Conservation (phyloP, 1,140 invertebrate species). For the Hyposmocoma kahamanoa region DNA sequence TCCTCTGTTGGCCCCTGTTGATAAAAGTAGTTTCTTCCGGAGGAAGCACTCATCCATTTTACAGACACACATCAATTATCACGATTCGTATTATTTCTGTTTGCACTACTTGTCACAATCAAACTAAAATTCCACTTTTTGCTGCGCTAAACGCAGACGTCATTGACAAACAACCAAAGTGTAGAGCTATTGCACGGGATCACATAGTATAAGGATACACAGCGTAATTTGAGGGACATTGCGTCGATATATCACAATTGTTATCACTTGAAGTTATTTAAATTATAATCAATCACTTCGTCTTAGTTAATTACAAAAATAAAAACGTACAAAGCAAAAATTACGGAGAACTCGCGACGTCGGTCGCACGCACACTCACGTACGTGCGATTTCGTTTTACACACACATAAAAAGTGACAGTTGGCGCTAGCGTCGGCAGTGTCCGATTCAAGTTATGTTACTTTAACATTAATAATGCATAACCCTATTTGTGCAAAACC, state of each 20-base stretch:
- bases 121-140: constrained; percentile 71
- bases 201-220: constrained; percentile 64
- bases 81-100: constrained; percentile 59
- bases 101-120: constrained; percentile 69
- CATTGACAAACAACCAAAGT: constrained; percentile 71
- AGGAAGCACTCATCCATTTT: constrained; percentile 69
- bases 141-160: constrained; percentile 71
- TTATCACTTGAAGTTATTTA: constrained; percentile 62
- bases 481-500: too few species aligned
- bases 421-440: constrained; percentile 16
- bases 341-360: constrained; percentile 66
- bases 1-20: constrained; percentile 60
- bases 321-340: constrained; percentile 70
- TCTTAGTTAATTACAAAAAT: constrained; percentile 67
- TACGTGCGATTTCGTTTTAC: constrained; percentile 62
- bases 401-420: constrained; percentile 49
- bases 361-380: constrained; percentile 63
- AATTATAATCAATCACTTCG: constrained; percentile 57
- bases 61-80: constrained; percentile 58
- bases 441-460: neutral
- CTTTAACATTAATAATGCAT: too few species aligned
- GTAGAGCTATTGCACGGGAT: constrained; percentile 65
- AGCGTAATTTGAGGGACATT: constrained; percentile 56
- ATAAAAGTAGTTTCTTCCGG: constrained; percentile 54
- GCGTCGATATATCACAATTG: constrained; percentile 60